These are phyloP conservation scores for Mesitornis unicolor DNA, from an alignment of 2,113 vertebrate genomes.

Conservation along the genomic window DNA sequence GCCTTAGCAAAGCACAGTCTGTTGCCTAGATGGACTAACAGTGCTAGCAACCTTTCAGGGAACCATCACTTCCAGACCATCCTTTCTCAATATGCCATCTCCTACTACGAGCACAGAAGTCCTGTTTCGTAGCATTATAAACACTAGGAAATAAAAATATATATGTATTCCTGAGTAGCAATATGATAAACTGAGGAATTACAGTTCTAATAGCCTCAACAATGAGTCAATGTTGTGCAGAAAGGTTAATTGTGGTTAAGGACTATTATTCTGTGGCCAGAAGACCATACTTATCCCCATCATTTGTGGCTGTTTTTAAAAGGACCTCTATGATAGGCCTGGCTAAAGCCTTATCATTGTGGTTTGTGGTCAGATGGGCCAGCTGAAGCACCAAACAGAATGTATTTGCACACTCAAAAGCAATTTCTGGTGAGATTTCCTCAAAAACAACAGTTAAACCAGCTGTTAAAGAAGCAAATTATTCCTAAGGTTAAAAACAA, in stretches of 20 bases:
- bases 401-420: not conserved
- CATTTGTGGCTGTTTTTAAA: slow-evolving; percentile 63
- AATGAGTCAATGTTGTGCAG: not conserved
- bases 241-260: slow-evolving; percentile 42
- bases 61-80: not conserved
- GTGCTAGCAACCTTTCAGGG: not conserved
- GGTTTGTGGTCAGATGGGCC: slow-evolving; percentile 66
- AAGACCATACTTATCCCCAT: slow-evolving; percentile 8
- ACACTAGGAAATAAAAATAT: not conserved
- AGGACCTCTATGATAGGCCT: not conserved
- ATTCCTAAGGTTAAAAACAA: not conserved
- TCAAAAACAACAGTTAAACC: slow-evolving; percentile 10
- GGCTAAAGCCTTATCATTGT: slow-evolving; percentile 52
- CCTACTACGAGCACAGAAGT: not conserved
- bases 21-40: not conserved
- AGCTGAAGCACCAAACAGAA: not conserved
- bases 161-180: not conserved
- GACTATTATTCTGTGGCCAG: slow-evolving; percentile 58
- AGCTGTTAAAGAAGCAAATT: not conserved
- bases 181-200: not conserved
- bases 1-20: not conserved
- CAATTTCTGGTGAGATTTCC: not conserved
- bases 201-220: not conserved
- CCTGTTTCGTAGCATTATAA: not conserved
- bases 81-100: not conserved